Evolutionary conservation across 2,888 invertebrate genomes (phyloP).

Genomic region (Heliconius sara): DNA sequence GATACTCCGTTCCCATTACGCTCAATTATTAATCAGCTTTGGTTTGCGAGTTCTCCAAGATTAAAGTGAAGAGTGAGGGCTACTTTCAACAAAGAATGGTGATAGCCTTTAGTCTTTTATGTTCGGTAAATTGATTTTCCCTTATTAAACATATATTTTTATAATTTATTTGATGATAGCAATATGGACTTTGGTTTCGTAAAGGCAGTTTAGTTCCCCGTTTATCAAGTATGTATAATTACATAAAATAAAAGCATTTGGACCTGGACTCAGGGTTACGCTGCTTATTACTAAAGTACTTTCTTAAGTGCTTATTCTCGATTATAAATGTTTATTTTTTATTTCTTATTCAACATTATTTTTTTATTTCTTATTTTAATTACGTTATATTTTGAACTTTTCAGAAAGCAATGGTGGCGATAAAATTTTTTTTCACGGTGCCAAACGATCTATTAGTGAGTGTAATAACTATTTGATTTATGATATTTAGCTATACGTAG

Average conservation of each 20-base stretch:
- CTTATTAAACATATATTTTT: background rate
- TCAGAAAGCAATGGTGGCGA: constrained; percentile 24
- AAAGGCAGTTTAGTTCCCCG: background rate
- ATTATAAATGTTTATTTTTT: background rate
- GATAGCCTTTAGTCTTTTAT: background rate
- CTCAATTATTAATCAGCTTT: too few species aligned
- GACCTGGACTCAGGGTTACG: background rate
- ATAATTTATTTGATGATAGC: background rate
- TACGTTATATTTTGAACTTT: constrained; percentile 8
- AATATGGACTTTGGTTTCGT: background rate
- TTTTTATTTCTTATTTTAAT: background rate
- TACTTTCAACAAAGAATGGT: too few species aligned
- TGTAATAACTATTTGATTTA: background rate
- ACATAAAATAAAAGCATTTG: background rate
- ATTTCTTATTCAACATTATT: too few species aligned
- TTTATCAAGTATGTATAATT: background rate
- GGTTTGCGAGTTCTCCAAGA: too few species aligned
- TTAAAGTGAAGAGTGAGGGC: too few species aligned
- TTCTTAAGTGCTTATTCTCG: background rate
- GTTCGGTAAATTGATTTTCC: too few species aligned
- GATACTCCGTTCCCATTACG: too few species aligned
- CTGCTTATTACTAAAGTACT: background rate
- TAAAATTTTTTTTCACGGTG: background rate
- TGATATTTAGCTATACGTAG: background rate
- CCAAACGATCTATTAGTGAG: constrained; percentile 26